Percentiles rank a stretch among this genome's conserved stretches.
Evolutionary conservation across 2,888 invertebrate genomes (phyloP).

Genomic region (Aphelenchoides bicaudatus): DNA sequence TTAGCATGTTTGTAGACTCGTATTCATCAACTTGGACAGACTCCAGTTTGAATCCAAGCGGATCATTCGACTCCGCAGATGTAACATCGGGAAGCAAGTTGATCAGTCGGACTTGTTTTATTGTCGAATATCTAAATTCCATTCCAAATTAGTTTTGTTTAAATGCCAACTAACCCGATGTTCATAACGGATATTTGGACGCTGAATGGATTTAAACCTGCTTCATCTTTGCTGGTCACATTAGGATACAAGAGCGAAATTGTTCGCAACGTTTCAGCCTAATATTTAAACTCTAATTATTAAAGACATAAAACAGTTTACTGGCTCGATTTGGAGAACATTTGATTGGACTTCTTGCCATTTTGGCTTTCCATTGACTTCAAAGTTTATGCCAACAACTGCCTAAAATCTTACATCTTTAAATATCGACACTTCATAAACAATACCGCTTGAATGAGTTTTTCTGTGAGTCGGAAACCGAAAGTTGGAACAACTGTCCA

Average conservation of each 20-base stretch:
- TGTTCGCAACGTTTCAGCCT: too few species aligned
- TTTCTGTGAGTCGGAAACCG: not conserved
- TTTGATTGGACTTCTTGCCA: conserved; percentile 7
- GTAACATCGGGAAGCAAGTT: not conserved
- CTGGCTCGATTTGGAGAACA: not conserved
- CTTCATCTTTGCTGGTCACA: not conserved
- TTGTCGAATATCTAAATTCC: not conserved
- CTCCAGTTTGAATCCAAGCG: not conserved
- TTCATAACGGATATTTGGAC: conserved; percentile 13
- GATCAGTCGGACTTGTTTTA: not conserved
- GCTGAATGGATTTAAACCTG: not conserved
- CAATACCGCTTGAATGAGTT: not conserved
- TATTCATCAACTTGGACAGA: conserved; percentile 5
- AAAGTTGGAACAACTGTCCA: not conserved
- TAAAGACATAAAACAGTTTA: too few species aligned
- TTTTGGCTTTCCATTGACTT: not conserved
- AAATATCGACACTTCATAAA: not conserved
- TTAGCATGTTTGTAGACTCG: not conserved
- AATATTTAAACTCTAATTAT: too few species aligned
- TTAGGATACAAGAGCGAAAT: conserved; percentile 8
- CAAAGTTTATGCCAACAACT: conserved; percentile 5
- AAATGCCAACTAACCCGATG: conserved; percentile 14
- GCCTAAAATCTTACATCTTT: not conserved
- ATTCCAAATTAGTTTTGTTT: not conserved
- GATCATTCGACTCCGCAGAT: not conserved